Base-by-base conservation (phyloP, 2,888 invertebrate genomes). In the Esperia sulphurella region DNA sequence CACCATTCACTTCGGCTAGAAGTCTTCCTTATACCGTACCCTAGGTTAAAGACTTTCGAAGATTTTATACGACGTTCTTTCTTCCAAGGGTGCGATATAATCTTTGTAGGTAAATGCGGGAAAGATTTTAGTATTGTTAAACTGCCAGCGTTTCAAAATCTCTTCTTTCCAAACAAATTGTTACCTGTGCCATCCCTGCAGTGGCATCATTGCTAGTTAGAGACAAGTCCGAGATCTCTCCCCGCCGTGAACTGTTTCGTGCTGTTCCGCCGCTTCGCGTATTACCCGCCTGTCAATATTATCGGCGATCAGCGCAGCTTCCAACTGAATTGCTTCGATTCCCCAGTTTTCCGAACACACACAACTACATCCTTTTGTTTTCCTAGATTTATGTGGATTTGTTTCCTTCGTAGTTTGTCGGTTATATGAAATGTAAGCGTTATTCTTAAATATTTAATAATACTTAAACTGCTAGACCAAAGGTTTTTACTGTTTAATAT, bases 261-360 rank as follows among this genome's bases (percentile, higher is more conserved):
- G 21, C 21, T 21, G 21, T 21, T 5, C 5, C 5, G 21, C 21
- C 21, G 78, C 79, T 79, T 75, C 75, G 67, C 68, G 74, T 72
- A 78, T 82, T 79, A 79, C 74, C 74, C 71, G 71, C 54, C 77
- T 76, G 84, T 84, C 85, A 85, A 83, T 85, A 80, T 82, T 84
- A 82, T 83, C 75, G 71, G 59, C 68, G 70, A 75, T 76, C 73
- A 71, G 65, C 71, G 76, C 73, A 71, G 62, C 65, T 59, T 70
- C 68, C 65, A 65, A 45, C 64, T 59, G 75, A 79, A 82, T 81
- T 79, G 79, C 71, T 77, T 75, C 63, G 59, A 59, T 68, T 69
- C 65, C 61, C 65, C 59, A 37, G 54, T 65, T 63, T 56, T 61
- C 52, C 52, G 59, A 52, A 58, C 51, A 58, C 57, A 58, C 57